phyloP scores from a whole-genome alignment of 2,797 vertebrate genomes.

The Channa striata region DNA sequence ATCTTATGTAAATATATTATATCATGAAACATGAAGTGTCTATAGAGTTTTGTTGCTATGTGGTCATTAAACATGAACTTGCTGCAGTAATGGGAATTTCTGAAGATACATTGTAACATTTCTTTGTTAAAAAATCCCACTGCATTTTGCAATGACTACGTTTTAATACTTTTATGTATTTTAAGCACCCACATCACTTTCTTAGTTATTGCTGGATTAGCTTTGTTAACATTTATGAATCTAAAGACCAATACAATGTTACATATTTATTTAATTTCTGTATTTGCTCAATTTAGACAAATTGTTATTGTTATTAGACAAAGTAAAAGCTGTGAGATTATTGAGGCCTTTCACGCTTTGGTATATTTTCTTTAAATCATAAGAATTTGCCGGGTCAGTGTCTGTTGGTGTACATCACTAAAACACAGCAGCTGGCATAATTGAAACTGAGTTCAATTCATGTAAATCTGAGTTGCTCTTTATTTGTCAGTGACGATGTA shows the following conservation, averaged over 20 bases:
- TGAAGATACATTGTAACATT: conserved; percentile 12
- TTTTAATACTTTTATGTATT: conserved; percentile 5
- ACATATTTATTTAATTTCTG: not conserved
- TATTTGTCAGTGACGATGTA: conserved; percentile 12
- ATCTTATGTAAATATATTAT: not conserved
- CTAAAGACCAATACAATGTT: not conserved
- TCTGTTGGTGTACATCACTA: conserved; percentile 1
- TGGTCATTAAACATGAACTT: conserved; percentile 25
- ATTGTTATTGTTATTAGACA: too few species aligned
- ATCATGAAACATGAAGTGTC: conserved; percentile 10
- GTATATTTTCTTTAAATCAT: not conserved
- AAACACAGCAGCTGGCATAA: conserved; percentile 12
- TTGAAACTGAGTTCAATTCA: not conserved
- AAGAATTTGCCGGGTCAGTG: conserved; percentile 9
- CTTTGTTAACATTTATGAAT: not conserved
- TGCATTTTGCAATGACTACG: conserved; percentile 5
- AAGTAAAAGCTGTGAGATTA: conserved; percentile 1
- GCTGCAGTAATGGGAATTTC: conserved; percentile 15
- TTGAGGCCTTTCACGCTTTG: not conserved
- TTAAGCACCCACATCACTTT: conserved; percentile 11
- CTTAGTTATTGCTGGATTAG: not conserved
- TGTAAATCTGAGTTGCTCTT: conserved; percentile 4
- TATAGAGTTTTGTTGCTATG: conserved; percentile 1
- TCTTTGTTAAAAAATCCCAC: conserved; percentile 13
- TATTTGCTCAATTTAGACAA: not conserved